Conservation (phyloP, 2,797 vertebrate genomes). For the Syngnathus acus region DNA sequence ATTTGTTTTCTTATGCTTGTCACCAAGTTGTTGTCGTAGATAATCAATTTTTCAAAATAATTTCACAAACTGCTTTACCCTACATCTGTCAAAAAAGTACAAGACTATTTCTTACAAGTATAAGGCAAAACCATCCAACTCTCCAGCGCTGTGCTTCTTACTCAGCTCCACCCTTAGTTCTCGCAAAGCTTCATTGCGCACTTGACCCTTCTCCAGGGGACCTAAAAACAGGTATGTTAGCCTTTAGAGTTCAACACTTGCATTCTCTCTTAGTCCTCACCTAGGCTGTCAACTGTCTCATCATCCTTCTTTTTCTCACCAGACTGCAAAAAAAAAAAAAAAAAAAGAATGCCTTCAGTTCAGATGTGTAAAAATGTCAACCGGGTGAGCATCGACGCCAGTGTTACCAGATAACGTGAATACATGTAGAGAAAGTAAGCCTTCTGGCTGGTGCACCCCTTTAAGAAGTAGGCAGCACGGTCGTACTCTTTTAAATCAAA, state of each 20-base stretch:
- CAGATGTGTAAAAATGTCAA: background rate
- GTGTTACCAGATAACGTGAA: constrained; percentile 88
- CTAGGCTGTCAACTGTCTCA: constrained; percentile 95
- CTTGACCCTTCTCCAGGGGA: constrained; percentile 95
- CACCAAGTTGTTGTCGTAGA: too few species aligned
- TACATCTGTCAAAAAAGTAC: background rate
- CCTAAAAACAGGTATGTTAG: constrained; percentile 59
- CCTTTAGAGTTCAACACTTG: background rate
- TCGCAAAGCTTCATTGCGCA: constrained; percentile 91
- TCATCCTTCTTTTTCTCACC: constrained; percentile 99
- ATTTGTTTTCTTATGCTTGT: too few species aligned
- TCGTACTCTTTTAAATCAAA: constrained; percentile 98
- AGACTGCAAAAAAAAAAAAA: constrained; percentile 70
- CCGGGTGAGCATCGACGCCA: background rate
- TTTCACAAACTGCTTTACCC: background rate
- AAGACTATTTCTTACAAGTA: constrained; percentile 78
- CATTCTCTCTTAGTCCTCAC: constrained; percentile 62
- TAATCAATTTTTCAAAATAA: background rate
- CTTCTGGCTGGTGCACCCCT: constrained; percentile 92
- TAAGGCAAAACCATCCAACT: constrained; percentile 92
- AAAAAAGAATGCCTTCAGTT: background rate
- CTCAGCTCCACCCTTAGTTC: constrained; percentile 93
- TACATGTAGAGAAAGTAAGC: constrained; percentile 99
- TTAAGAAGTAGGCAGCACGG: constrained; percentile 89
- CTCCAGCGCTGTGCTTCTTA: constrained; percentile 88